Evolutionary conservation across 1,140 invertebrate genomes (phyloP).

Genomic region (Heliconius melpomene): DNA sequence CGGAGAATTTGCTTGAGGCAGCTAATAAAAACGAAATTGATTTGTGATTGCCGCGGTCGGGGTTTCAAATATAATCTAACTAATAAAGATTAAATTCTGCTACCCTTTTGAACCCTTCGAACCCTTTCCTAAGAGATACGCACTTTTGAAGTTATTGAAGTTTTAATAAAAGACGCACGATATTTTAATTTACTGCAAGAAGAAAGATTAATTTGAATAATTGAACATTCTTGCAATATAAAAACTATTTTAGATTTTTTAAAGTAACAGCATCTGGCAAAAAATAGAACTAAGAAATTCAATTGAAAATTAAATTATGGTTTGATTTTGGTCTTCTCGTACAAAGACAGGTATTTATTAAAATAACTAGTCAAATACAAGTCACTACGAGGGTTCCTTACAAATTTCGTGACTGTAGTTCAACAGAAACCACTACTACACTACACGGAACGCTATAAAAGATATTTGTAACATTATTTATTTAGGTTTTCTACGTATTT

Average conservation of each 20-base stretch:
- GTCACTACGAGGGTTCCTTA: too few relatives aligned
- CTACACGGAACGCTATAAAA: too few relatives aligned
- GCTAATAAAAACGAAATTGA: constrained; percentile 61
- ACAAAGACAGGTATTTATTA: too few relatives aligned
- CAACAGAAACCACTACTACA: too few relatives aligned
- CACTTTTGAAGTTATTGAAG: constrained; percentile 13
- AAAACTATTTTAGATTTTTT: too few relatives aligned
- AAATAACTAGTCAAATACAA: too few relatives aligned
- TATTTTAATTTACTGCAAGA: neutral
- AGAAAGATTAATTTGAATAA: neutral
- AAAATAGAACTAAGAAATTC: neutral
- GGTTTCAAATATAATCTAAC: constrained; percentile 33
- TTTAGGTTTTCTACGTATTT: too few relatives aligned
- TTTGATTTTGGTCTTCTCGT: too few relatives aligned
- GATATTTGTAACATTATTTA: too few relatives aligned
- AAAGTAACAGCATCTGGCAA: neutral
- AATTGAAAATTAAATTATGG: too few relatives aligned
- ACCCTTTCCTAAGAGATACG: neutral
- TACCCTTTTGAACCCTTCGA: constrained; percentile 16
- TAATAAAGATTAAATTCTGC: constrained; percentile 42
- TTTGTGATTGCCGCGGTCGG: constrained; percentile 53
- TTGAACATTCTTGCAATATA: neutral
- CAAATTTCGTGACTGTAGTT: too few relatives aligned
- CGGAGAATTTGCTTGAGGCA: constrained; percentile 55
- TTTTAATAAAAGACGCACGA: constrained; percentile 8